Percentiles rank a stretch among this genome's conserved stretches.
Evolutionary conservation across 2,888 invertebrate species (phyloP).

Genomic region (Heliothis peltigera): DNA sequence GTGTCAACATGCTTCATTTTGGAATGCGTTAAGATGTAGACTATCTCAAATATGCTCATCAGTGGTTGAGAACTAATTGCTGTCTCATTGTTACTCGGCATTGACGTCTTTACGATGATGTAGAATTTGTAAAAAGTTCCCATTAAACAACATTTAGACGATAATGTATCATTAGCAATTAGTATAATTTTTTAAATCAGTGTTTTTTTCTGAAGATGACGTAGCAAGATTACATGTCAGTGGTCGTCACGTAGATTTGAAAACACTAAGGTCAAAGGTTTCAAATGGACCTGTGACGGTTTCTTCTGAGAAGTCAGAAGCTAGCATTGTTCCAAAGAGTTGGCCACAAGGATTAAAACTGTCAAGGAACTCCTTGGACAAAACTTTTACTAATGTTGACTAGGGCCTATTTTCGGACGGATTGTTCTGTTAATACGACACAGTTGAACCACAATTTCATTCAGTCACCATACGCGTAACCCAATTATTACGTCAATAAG

Average conservation of each 20-base stretch:
- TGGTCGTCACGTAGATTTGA: too few species aligned
- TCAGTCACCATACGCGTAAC: conserved; percentile 43
- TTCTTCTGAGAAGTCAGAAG: too few species aligned
- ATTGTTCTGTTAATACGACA: neutral
- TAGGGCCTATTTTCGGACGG: conserved; percentile 15
- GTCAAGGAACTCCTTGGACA: too few species aligned
- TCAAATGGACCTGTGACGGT: too few species aligned
- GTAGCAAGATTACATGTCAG: neutral
- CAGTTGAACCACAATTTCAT: conserved; percentile 26
- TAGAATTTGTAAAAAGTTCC: neutral
- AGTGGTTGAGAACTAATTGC: conserved; percentile 5
- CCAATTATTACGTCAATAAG: conserved; percentile 38
- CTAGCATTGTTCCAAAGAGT: too few species aligned
- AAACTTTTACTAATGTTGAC: too few species aligned
- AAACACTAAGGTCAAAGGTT: too few species aligned
- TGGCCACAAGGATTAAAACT: too few species aligned
- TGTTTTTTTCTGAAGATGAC: neutral
- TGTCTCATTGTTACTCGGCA: conserved; percentile 4
- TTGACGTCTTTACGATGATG: neutral
- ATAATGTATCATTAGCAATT: neutral
- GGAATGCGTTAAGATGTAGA: conserved; percentile 8
- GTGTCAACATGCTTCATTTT: conserved; percentile 15
- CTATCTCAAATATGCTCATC: conserved; percentile 22
- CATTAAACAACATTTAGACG: neutral
- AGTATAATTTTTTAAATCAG: neutral